These are phyloP conservation scores for Aspidoscelis tigris DNA, from an alignment of 2,113 vertebrate species.

Conservation along the genomic window DNA sequence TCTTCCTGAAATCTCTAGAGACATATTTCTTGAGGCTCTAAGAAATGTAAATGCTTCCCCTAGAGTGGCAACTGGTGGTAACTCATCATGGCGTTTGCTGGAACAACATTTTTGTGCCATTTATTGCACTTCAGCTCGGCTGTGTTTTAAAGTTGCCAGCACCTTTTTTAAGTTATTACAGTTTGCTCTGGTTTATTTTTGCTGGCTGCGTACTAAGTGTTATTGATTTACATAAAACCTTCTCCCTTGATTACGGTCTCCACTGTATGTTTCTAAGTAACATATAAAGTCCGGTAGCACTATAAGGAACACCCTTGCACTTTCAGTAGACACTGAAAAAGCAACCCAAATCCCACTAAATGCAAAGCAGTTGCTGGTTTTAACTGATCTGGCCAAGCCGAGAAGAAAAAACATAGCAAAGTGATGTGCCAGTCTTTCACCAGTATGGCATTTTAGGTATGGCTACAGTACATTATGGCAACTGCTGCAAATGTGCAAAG, in stretches of 20 bases:
- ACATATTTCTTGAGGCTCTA: not conserved
- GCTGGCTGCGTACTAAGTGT: not conserved
- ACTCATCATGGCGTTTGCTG: not conserved
- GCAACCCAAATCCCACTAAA: not conserved
- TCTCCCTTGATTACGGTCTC: slow-evolving; percentile 3
- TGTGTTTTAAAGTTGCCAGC: not conserved
- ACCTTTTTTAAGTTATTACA: not conserved
- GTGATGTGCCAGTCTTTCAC: not conserved
- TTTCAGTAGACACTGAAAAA: not conserved
- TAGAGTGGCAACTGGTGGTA: not conserved
- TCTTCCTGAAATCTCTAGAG: not conserved
- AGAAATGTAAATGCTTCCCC: slow-evolving; percentile 8
- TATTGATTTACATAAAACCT: not conserved
- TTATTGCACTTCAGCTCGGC: not conserved
- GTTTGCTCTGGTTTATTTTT: not conserved
- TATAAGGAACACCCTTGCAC: not conserved
- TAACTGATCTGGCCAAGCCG: not conserved
- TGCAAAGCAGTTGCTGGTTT: not conserved
- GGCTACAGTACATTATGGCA: not conserved
- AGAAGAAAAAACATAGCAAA: not conserved
- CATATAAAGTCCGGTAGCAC: not conserved
- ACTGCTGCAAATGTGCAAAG: too few relatives aligned
- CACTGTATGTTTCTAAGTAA: not conserved
- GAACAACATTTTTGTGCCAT: not conserved
- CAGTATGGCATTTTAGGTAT: not conserved